A percentile compares a stretch with the other conserved stretches of the same genome.
Conservation (phyloP, 2,113 vertebrate genomes). For the Halcyon senegalensis region DNA sequence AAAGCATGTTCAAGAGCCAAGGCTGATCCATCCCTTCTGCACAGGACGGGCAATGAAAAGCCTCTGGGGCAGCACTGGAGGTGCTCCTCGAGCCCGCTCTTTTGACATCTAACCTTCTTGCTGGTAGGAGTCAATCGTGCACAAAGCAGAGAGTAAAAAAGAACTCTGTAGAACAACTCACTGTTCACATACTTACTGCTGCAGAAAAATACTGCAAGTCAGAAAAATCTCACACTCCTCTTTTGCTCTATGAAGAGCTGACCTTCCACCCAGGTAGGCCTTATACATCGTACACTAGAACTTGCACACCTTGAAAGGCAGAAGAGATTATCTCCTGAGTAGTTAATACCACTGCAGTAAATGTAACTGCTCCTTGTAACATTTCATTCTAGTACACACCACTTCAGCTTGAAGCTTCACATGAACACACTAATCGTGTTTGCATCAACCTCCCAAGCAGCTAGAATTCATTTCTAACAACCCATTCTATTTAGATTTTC, state of each 20-base stretch:
- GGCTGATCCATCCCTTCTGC: neutral
- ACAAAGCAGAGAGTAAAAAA: neutral
- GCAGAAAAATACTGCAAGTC: neutral
- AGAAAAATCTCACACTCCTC: neutral
- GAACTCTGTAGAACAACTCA: accelerated
- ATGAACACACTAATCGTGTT: accelerated
- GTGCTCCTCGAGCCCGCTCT: accelerated
- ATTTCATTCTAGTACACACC: neutral
- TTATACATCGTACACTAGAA: neutral
- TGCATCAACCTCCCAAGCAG: neutral
- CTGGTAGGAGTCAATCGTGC: accelerated
- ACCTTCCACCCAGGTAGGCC: neutral
- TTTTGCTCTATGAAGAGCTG: accelerated
- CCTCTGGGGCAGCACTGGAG: neutral
- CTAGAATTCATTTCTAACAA: neutral
- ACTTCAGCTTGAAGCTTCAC: neutral
- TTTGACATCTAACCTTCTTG: neutral
- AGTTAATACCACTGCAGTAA: neutral
- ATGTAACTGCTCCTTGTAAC: neutral
- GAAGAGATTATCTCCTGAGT: neutral
- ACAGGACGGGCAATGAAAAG: neutral
- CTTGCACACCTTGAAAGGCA: neutral
- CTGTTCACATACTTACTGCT: accelerated
- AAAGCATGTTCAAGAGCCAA: neutral
- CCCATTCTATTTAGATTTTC: neutral